Conservation (phyloP, 92 coral and sea anemone genomes). For the Siderastrea siderea region DNA sequence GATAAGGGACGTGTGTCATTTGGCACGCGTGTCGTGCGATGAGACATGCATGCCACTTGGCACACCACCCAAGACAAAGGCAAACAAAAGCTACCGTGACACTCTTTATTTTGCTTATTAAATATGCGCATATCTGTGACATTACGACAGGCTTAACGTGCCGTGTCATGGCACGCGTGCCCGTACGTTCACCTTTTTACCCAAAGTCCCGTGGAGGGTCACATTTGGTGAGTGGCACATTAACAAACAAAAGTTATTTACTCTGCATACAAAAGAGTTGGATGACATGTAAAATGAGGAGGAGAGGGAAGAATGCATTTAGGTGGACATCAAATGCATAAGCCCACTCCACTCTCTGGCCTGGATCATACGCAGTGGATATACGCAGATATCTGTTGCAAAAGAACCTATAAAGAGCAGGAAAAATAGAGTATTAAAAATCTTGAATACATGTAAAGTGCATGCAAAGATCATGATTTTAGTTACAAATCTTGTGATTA, state of each 20-base stretch:
- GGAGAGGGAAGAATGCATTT: constrained; percentile 97
- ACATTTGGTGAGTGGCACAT: neutral
- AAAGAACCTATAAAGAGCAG: constrained; percentile 75
- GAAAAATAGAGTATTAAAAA: neutral
- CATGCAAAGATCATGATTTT: neutral
- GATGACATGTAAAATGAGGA: constrained; percentile 93
- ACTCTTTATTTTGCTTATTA: too few species aligned
- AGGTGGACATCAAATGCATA: constrained; percentile 99
- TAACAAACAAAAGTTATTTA: constrained; percentile 67
- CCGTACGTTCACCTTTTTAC: too few species aligned
- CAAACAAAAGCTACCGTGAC: too few species aligned
- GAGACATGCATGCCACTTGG: too few species aligned
- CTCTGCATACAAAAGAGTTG: constrained; percentile 99
- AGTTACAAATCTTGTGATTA: too few species aligned
- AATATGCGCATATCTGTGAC: too few species aligned
- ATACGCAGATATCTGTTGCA: constrained; percentile 89
- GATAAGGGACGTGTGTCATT: too few species aligned
- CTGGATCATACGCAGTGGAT: constrained; percentile 81
- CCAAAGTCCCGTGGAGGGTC: too few species aligned
- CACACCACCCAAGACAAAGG: too few species aligned
- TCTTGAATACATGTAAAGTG: neutral
- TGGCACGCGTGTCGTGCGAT: too few species aligned
- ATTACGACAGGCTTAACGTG: too few species aligned
- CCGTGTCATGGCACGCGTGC: too few species aligned
- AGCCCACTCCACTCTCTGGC: constrained; percentile 97